phyloP scores from a whole-genome alignment of 1,140 invertebrate species.

The Drosophila guanche region DNA sequence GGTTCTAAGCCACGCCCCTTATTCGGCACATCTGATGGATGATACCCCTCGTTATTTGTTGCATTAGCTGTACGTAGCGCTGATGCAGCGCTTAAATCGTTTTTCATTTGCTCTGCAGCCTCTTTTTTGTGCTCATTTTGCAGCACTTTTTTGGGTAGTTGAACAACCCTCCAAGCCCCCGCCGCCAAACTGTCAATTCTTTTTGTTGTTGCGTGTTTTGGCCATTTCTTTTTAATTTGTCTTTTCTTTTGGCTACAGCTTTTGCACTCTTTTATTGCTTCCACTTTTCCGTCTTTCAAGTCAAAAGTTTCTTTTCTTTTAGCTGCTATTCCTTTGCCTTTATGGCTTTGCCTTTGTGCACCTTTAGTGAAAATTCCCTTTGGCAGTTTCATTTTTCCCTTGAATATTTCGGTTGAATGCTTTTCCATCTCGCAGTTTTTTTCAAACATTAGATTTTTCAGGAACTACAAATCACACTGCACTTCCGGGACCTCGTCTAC shows the following conservation, averaged over 20 bases:
- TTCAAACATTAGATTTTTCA: too few relatives aligned
- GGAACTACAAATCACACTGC: too few relatives aligned
- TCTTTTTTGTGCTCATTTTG: slow-evolving; percentile 4
- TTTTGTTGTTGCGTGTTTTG: slow-evolving; percentile 4
- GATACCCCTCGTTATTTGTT: slow-evolving; percentile 64
- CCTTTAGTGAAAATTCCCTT: not conserved
- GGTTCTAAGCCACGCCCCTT: not conserved
- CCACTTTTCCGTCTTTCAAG: not conserved
- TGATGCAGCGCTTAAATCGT: slow-evolving; percentile 59
- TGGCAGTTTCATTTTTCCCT: not conserved
- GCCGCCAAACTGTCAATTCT: too few relatives aligned
- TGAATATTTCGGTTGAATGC: slow-evolving; percentile 3
- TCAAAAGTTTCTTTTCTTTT: not conserved
- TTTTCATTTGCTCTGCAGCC: slow-evolving; percentile 23
- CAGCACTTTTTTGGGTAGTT: slow-evolving; percentile 1
- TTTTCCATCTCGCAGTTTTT: slow-evolving; percentile 1
- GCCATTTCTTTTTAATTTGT: slow-evolving; percentile 25
- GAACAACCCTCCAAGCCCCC: slow-evolving; percentile 1
- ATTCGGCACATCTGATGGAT: slow-evolving; percentile 53
- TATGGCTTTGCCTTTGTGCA: not conserved
- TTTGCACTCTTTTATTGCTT: slow-evolving; percentile 2
- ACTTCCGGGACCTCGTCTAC: too few relatives aligned
- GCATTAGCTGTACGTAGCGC: slow-evolving; percentile 33
- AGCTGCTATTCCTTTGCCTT: not conserved
- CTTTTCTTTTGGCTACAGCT: not conserved